Evolutionary conservation across 2,888 invertebrate genomes (phyloP), one percentile per base, ranked within the genome.

Genomic region (Volucella inflata): DNA sequence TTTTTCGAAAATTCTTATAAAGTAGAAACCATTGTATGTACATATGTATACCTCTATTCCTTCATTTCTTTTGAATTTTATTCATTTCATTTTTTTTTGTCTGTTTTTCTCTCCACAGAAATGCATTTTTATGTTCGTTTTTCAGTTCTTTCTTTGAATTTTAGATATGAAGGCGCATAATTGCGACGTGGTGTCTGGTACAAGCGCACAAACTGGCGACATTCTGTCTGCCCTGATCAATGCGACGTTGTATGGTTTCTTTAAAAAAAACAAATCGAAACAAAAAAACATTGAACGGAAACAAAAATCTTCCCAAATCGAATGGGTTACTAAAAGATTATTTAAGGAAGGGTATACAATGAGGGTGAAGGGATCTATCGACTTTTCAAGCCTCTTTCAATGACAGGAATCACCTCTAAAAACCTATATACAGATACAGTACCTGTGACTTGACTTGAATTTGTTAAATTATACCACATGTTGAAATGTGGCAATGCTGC

Each of bases 221-320:
- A 96, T 96, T 96, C 95, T 96, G 97, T 97, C 97, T 97, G 96
- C 96, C 95, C 88, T 94, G 95, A 95, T 95, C 94, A 94, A 90
- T 91, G 94, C 95, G 91, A 87, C 92, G 96, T 95, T 96, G 95
- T 94, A 95, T 93, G 87, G 89, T 88, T 92, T 91, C 88, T 17
- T 42, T 11, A 21, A 10, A 21, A 16, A 36, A 42, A 38, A 21
- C 50, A 17, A 36, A 17, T 53, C 14, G 12, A 55, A 38, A 53
- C 16, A 40, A 50, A 53, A 55, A 36, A 57, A 1, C 17, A 16
- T 40, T n/a, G 17, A 21, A n/a, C 8, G 3, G 11, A 10, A 51
- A 11, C 14, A 11, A 2, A 6, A 14, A 16, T 30, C 3, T 16
- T 1, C 6, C n/a, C 12, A 40, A 10, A 59, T n/a, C 12, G 40